These are phyloP conservation scores for Paratrypauchen microcephalus DNA, from an alignment of 2,797 vertebrate genomes.

Conservation along the genomic window DNA sequence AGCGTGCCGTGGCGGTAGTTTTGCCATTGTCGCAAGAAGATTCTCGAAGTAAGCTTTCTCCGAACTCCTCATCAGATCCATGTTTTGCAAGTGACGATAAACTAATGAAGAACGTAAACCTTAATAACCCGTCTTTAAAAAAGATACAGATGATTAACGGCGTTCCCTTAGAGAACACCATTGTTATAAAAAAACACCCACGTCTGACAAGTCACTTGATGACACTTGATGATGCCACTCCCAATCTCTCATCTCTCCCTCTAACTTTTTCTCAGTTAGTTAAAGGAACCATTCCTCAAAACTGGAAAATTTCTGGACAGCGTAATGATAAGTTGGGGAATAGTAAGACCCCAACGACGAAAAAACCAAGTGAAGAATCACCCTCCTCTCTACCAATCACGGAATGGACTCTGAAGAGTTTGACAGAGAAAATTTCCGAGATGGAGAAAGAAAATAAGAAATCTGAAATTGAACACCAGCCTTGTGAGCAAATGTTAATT, in stretches of 20 bases:
- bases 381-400: constrained; percentile 44
- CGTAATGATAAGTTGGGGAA: not conserved
- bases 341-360: not conserved
- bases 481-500: rapidly evolving
- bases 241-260: not conserved
- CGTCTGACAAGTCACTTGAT: not conserved
- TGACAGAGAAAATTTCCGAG: constrained; percentile 15
- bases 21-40: constrained; percentile 58
- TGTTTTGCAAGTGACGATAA: not conserved
- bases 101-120: not conserved
- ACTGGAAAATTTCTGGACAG: not conserved
- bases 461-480: not conserved
- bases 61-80: not conserved
- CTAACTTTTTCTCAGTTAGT: not conserved
- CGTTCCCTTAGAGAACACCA: not conserved
- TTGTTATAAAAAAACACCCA: too few species aligned
- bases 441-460: not conserved
- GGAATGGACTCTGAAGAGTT: constrained; percentile 40
- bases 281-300: not conserved
- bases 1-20: constrained; percentile 68
- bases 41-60: not conserved
- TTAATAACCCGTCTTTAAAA: not conserved
- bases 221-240: not conserved
- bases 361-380: not conserved
- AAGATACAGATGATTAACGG: not conserved